Base-by-base conservation (phyloP, 1,140 invertebrate species). In the Listronotus oregonensis region DNA sequence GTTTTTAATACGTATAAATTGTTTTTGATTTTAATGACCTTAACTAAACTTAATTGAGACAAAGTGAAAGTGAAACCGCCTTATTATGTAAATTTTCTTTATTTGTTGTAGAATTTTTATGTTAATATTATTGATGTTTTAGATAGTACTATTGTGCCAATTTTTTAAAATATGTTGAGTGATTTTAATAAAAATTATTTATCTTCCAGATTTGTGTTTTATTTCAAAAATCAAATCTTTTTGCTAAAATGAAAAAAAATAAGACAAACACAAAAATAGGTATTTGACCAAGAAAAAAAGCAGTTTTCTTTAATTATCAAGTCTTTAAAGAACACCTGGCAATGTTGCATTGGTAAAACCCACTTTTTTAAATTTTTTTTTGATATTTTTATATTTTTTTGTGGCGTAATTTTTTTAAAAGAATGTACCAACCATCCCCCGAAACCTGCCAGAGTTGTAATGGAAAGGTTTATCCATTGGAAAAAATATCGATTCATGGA, bases 391-490 rank as follows among this genome's bases (percentile, higher is more conserved):
- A 3, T 27, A 27, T 27, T 27, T 27, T 1, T 37, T 4, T 8
- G 11, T 34, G 34, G 8, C 11, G 8, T 12, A 37, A 37, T 37
- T 37, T 49, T 49, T 49, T 42, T 47, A 66, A 64, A 66, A 67
- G 69, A 77, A 70, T 67, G 71, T 80, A 46, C 83, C 80, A 65
- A 81, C 52, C 7, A 47, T 81, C n/a, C 67, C 78, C 81, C 66
- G 89, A 90, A 73, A 81, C 84, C 44, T 93, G 91, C 74, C 84
- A 87, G 64, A 84, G 85, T 69, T 93, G 91, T 78, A 81, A 86
- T 59, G 88, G 87, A 76, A 86, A 86, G 67, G 89, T 93, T 21
- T 93, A 93, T 79, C 89, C 88, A 8, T 83, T 93, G 82, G 91
- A 93, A 78, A 90, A 90, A 79, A 82, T 91, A 42, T 90, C 92